Evolutionary conservation across 2,888 invertebrate species (phyloP).

Genomic region (Stenoptilia bipunctidactyla): DNA sequence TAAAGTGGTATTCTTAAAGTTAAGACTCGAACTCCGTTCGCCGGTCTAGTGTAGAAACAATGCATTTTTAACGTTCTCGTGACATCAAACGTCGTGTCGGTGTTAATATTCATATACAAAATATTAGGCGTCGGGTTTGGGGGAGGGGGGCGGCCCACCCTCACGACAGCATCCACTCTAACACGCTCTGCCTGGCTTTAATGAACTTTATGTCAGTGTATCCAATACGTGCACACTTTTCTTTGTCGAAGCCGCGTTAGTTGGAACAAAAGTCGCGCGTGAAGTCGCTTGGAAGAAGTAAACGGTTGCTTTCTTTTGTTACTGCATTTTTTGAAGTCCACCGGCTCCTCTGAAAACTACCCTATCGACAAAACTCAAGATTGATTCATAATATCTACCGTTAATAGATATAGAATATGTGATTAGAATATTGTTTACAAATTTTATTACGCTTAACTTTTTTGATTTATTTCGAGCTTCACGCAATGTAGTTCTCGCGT

Average conservation of each 20-base stretch:
- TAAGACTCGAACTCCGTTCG: no score
- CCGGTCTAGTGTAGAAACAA: background rate
- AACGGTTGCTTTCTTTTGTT: slow-evolving; percentile 49
- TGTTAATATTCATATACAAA: slow-evolving; percentile 51
- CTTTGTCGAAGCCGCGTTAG: slow-evolving; percentile 59
- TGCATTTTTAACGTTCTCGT: background rate
- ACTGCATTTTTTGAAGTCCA: slow-evolving; percentile 35
- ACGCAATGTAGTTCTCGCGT: no score
- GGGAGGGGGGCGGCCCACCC: slow-evolving; percentile 39
- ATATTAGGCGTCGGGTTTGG: slow-evolving; percentile 39
- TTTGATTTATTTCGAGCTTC: no score
- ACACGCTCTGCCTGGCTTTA: slow-evolving; percentile 65
- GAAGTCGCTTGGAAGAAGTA: slow-evolving; percentile 53
- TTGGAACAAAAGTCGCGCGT: slow-evolving; percentile 49
- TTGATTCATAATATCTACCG: no score
- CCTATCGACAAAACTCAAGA: no score
- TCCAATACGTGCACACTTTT: slow-evolving; percentile 65
- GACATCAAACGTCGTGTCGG: slow-evolving; percentile 10
- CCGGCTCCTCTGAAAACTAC: no score
- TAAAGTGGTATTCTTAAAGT: no score
- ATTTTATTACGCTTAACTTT: no score
- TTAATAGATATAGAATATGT: no score
- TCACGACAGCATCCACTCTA: slow-evolving; percentile 49
- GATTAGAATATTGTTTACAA: no score
- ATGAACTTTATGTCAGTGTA: slow-evolving; percentile 67